A percentile compares a stretch with the other conserved stretches of the same genome.
Evolutionary conservation across 2,113 vertebrate genomes (phyloP).

Genomic region (Cervus canadensis): DNA sequence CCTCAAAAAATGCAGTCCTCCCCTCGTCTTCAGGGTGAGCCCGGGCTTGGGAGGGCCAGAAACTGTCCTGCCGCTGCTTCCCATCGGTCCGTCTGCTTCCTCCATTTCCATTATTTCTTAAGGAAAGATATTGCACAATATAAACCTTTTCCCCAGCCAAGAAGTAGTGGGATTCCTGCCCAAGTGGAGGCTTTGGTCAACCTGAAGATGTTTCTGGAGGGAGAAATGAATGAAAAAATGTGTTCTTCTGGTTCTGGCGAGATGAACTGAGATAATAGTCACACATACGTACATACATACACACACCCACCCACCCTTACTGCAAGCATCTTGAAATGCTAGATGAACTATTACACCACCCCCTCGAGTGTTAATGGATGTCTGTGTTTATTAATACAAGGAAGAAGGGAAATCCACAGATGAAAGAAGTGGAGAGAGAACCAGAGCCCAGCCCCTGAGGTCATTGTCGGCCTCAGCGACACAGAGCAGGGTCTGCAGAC

Average conservation of each 20-base stretch:
- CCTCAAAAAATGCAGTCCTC: not conserved
- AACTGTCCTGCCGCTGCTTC: accelerated
- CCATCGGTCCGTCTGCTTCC: not conserved
- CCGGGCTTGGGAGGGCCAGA: not conserved
- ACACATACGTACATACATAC: too few species aligned
- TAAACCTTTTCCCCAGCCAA: not conserved
- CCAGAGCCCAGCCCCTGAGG: not conserved
- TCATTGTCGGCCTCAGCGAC: accelerated
- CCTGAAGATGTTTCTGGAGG: not conserved
- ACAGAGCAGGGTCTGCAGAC: not conserved
- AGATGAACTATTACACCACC: not conserved
- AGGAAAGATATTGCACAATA: not conserved
- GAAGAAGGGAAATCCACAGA: not conserved
- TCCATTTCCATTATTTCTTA: not conserved
- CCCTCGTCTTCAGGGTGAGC: not conserved
- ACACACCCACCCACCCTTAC: not conserved
- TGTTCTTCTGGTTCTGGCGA: not conserved
- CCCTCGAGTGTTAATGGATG: not conserved
- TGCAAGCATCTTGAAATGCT: not conserved
- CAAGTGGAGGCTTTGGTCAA: not conserved
- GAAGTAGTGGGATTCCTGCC: not conserved
- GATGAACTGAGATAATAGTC: not conserved
- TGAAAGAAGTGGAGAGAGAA: not conserved
- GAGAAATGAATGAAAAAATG: not conserved
- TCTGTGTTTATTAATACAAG: not conserved